Conservation (phyloP, 2,888 invertebrate genomes). For the Troilus luridus region DNA sequence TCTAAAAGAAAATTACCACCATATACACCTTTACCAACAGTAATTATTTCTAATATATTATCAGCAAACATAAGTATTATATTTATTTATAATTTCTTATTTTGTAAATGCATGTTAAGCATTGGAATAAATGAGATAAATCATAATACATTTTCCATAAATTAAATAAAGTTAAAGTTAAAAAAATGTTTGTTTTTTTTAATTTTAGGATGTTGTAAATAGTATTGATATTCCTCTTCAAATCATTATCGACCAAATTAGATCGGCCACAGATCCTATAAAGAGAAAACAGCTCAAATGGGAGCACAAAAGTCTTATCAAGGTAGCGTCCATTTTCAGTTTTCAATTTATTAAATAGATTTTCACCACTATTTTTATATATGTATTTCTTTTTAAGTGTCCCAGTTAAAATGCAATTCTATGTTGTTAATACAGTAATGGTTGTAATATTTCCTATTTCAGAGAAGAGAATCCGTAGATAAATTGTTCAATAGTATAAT, state of each 20-base stretch:
- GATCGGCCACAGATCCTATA: background rate
- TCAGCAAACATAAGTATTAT: background rate
- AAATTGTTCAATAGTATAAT: background rate
- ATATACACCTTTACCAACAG: background rate
- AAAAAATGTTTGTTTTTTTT: background rate
- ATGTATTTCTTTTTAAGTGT: no score
- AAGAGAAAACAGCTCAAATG: background rate
- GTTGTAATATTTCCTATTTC: background rate
- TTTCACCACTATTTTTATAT: background rate
- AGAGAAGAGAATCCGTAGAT: background rate
- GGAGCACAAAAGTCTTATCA: background rate
- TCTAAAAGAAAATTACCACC: background rate
- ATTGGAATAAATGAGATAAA: no score
- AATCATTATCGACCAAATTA: background rate
- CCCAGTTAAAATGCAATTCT: background rate
- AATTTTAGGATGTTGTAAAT: background rate
- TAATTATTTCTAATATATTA: background rate
- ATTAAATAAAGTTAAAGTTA: no score
- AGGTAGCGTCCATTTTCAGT: background rate
- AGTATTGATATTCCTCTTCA: conserved; percentile 7
- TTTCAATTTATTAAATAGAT: background rate
- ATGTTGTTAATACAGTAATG: background rate
- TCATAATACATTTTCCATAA: no score
- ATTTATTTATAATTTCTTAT: background rate
- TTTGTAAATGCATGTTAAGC: no score